Conservation (phyloP, 1,140 invertebrate genomes). For the Elysia chlorotica region DNA sequence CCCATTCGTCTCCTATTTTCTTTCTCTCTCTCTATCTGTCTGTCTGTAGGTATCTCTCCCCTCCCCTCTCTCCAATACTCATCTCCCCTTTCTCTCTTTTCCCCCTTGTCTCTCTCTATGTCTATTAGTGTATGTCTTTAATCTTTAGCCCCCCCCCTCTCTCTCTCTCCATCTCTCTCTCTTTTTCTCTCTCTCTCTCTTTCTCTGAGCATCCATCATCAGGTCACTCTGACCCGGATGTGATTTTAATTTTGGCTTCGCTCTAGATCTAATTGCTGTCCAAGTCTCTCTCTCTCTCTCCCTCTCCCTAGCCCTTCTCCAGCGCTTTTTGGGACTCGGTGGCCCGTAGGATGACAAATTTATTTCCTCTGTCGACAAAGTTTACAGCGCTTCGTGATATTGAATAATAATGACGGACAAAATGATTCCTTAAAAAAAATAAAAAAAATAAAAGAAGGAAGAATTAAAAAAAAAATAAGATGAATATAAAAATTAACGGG, state of each 20-base stretch:
- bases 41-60: background rate
- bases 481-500: too few relatives aligned
- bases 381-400: too few relatives aligned
- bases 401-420: too few relatives aligned
- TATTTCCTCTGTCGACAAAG: too few relatives aligned
- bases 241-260: background rate
- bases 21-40: background rate
- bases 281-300: conserved; percentile 4
- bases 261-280: background rate
- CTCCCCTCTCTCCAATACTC: background rate
- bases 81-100: background rate
- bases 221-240: too few relatives aligned
- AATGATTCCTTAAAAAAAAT: too few relatives aligned
- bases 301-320: background rate
- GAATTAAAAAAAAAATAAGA: too few relatives aligned
- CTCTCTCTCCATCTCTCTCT: background rate
- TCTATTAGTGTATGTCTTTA: background rate
- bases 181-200: background rate
- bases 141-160: background rate
- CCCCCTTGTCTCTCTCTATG: background rate
- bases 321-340: too few relatives aligned
- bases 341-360: too few relatives aligned
- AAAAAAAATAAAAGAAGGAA: too few relatives aligned
- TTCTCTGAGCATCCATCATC: too few relatives aligned
- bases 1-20: background rate